Evolutionary conservation across 2,888 invertebrate genomes (phyloP).

Genomic region (Tubiluchus corallicola): DNA sequence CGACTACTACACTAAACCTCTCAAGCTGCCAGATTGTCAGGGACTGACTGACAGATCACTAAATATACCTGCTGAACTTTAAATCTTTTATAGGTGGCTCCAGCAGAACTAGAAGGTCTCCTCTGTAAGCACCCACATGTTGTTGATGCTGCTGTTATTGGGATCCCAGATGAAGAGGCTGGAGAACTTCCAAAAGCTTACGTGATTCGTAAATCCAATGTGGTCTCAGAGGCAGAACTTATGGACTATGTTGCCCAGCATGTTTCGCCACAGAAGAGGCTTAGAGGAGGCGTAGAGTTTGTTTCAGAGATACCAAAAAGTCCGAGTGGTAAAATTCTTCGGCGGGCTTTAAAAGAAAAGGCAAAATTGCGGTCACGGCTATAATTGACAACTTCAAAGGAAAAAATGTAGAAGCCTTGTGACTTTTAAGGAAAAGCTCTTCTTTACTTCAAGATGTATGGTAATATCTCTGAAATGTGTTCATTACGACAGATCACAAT

Average conservation of each 20-base stretch:
- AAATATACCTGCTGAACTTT: no score
- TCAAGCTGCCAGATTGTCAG: no score
- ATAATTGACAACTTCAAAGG: no score
- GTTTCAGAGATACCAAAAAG: conserved; percentile 51
- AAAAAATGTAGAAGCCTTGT: no score
- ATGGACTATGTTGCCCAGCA: no score
- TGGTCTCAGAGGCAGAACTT: conserved; percentile 37
- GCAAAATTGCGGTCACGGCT: no score
- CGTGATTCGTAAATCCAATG: conserved; percentile 38
- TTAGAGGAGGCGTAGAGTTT: conserved; percentile 50
- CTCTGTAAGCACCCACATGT: conserved; percentile 49
- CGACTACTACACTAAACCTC: no score
- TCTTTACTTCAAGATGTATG: no score
- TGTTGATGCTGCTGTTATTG: conserved; percentile 61
- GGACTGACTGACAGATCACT: no score
- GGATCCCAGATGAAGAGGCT: conserved; percentile 40
- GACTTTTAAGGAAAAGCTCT: no score
- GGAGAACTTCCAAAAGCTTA: conserved; percentile 62
- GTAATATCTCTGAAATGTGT: no score
- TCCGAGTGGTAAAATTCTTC: conserved; percentile 52
- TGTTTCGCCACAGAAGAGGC: conserved; percentile 54
- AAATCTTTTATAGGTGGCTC: conserved; percentile 68
- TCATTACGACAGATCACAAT: no score
- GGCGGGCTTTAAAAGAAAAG: conserved; percentile 32
- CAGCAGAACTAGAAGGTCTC: conserved; percentile 66